Evolutionary conservation across 2,797 vertebrate species (phyloP), one percentile per base, ranked within the genome.

Genomic region (Enteromius viviparus): DNA sequence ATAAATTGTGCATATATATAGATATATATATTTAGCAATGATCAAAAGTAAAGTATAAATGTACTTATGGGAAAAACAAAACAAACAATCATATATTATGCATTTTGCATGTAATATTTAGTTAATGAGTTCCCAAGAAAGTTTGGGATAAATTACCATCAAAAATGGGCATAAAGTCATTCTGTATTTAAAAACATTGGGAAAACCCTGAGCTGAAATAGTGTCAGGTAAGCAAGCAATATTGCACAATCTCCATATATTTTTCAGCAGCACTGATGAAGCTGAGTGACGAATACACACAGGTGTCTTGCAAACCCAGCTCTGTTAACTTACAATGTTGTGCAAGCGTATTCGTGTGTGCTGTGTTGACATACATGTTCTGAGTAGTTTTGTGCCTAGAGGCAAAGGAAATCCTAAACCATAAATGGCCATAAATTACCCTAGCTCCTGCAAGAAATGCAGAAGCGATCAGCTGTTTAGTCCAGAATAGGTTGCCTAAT

Each of bases 361-460:
- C 6, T 55, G 49, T 58, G 66, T 55, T 53, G 49, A 55, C 47
- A 21, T 5, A 11, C 34, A 23, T 6, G 10, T 60, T 29, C 23
- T 51, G 15, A 76, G 51, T 26, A 47, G 14, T 47, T 82, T 19
- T 77, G 74, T 26, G 15, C 37, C 51, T 40, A 69, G 34, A 53
- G 37, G 62, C 29, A 21, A 55, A 68, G 23, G 19, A 77, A 66
- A n/a, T 64, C 19, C 37, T 23, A 58, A 77, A 32, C 26, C 81
- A 77, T 60, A 76, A 26, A 83, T 34, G 81, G 74, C 1, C 40
- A 70, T 77, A 42, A 51, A 55, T 42, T 82, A n/a, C 34, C 14
- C 19, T 51, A 11, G 55, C 49, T 64, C 34, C 4, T 37, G 19
- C 23, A 47, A 34, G 32, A 60, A 64, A 58, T 32, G 26, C 49